Conservation (phyloP, 2,113 vertebrate species). For the Galbula dea region DNA sequence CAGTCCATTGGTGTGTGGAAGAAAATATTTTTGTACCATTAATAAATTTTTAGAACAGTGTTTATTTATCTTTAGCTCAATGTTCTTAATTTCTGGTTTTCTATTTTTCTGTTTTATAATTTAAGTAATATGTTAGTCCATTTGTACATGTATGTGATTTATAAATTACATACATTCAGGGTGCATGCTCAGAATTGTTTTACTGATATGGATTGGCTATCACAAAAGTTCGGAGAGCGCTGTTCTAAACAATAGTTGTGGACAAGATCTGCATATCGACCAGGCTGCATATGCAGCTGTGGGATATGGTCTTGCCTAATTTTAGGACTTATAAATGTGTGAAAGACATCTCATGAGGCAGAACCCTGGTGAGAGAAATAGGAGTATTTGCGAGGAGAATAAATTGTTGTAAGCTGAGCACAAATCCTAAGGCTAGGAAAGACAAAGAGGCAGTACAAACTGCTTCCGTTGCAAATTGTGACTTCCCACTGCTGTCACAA, state of each 20-base stretch:
- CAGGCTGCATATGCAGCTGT: background rate
- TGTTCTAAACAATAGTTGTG: background rate
- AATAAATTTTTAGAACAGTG: background rate
- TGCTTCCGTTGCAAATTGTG: background rate
- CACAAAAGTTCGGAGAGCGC: background rate
- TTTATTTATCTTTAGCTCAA: background rate
- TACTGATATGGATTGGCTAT: accelerated
- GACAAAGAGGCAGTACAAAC: background rate
- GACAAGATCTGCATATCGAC: accelerated
- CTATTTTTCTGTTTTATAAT: background rate
- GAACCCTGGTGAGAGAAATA: background rate
- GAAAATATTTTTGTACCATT: background rate
- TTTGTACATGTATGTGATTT: background rate
- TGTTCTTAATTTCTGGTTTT: background rate
- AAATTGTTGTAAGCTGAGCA: background rate
- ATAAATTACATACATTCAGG: background rate
- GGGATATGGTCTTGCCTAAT: background rate
- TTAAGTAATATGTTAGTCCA: background rate
- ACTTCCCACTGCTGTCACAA: background rate
- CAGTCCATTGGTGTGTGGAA: background rate
- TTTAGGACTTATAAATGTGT: background rate
- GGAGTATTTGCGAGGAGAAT: background rate
- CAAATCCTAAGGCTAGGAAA: background rate
- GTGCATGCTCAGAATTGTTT: background rate
- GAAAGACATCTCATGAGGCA: background rate